These are phyloP conservation scores for Muscidifurax raptorellus DNA, from an alignment of 1,140 invertebrate genomes.

Conservation along the genomic window DNA sequence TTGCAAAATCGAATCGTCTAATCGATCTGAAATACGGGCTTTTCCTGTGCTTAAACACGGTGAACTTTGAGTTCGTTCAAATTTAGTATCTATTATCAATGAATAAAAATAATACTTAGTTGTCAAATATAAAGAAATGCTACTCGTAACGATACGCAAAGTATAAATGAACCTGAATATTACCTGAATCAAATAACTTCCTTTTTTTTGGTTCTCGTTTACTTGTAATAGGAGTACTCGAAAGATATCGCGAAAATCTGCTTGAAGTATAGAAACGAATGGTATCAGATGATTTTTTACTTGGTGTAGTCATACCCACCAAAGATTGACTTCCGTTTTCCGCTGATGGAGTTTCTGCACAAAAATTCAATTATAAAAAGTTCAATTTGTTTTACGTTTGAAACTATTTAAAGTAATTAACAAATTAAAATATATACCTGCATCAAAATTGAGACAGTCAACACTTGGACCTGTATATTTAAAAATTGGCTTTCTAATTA, in stretches of 20 bases:
- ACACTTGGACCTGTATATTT: constrained; percentile 80
- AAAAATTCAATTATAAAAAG: background rate
- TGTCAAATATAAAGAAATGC: constrained; percentile 15
- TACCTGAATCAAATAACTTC: constrained; percentile 60
- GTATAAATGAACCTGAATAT: background rate
- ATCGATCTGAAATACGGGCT: constrained; percentile 54
- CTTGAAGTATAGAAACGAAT: constrained; percentile 29
- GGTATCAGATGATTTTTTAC: constrained; percentile 42
- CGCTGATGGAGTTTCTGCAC: constrained; percentile 28
- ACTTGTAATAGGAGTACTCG: constrained; percentile 50
- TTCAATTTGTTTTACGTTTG: background rate
- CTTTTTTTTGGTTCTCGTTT: constrained; percentile 57
- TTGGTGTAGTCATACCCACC: constrained; percentile 58
- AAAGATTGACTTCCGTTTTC: constrained; percentile 44
- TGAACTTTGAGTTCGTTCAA: constrained; percentile 52
- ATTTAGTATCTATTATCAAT: constrained; percentile 45
- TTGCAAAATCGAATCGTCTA: constrained; percentile 59
- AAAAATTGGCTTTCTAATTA: constrained; percentile 82
- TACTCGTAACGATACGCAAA: background rate
- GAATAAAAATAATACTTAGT: constrained; percentile 9
- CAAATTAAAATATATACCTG: constrained; percentile 16
- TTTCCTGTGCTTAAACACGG: constrained; percentile 50
- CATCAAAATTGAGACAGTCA: constrained; percentile 56
- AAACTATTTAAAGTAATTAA: background rate
- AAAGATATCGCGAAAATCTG: constrained; percentile 47